A percentile compares a stretch with the other conserved stretches of the same genome.
Evolutionary conservation across 2,113 vertebrate species (phyloP).

Genomic region (Eurystomus gularis): DNA sequence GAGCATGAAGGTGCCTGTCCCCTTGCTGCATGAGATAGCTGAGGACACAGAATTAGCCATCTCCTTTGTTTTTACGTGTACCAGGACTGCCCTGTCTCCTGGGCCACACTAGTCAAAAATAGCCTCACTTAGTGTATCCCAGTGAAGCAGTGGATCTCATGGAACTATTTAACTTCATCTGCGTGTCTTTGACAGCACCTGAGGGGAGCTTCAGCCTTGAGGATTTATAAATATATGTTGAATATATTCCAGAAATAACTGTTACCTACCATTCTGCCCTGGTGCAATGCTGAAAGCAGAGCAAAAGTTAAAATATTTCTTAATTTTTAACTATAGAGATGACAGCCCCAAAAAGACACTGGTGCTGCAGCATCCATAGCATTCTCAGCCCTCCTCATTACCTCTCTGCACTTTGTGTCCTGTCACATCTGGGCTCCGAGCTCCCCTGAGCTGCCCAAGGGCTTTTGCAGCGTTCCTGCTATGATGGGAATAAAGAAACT

Average conservation of each 20-base stretch:
- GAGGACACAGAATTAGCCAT: background rate
- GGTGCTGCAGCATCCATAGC: background rate
- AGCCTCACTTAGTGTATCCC: background rate
- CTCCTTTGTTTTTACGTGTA: background rate
- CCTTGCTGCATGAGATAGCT: background rate
- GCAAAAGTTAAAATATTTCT: background rate
- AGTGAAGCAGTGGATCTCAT: background rate
- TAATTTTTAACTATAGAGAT: background rate
- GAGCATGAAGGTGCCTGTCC: background rate
- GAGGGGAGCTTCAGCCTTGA: background rate
- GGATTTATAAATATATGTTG: background rate
- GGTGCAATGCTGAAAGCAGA: background rate
- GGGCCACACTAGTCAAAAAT: background rate
- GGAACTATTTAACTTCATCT: background rate
- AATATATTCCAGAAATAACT: constrained; percentile 1
- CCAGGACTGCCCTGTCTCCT: background rate
- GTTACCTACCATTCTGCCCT: background rate
- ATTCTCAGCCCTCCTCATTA: background rate
- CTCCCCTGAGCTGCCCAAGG: background rate
- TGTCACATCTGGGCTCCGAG: background rate
- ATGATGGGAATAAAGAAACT: background rate
- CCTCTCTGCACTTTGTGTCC: background rate
- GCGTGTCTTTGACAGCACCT: background rate
- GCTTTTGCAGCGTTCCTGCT: background rate
- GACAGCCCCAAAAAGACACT: background rate